These are phyloP conservation scores for Brachionus calyciflorus DNA, from an alignment of 1,140 invertebrate species.

Conservation along the genomic window DNA sequence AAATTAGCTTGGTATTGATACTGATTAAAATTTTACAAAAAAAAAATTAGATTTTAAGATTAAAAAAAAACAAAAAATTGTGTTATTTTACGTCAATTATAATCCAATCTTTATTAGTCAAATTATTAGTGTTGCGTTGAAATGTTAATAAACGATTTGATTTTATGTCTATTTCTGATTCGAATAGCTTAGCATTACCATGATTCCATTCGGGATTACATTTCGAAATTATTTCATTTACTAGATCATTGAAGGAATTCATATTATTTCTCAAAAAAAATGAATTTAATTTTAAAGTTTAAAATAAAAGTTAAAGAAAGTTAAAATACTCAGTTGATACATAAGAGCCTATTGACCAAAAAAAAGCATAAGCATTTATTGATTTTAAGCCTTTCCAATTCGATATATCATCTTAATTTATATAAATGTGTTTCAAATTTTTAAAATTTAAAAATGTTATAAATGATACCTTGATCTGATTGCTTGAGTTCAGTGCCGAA, in stretches of 20 bases:
- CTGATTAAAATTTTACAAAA: neutral
- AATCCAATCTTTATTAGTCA: slow-evolving; percentile 5
- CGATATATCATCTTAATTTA: neutral
- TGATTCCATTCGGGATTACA: neutral
- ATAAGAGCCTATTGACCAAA: slow-evolving; percentile 38
- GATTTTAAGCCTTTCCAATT: slow-evolving; percentile 25
- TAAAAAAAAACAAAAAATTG: neutral
- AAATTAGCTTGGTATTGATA: slow-evolving; percentile 28
- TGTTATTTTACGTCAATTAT: neutral
- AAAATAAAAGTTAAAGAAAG: neutral
- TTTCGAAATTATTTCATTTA: neutral
- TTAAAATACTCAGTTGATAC: neutral
- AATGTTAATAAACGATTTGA: neutral
- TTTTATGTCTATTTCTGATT: slow-evolving; percentile 16
- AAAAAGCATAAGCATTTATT: slow-evolving; percentile 21
- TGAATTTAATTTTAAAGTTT: too few species aligned
- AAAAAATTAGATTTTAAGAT: neutral
- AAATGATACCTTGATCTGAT: neutral
- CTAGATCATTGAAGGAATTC: neutral
- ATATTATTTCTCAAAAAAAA: neutral
- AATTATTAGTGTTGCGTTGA: slow-evolving; percentile 11
- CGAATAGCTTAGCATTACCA: neutral
- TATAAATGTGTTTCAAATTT: neutral
- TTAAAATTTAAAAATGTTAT: neutral
- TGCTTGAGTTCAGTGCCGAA: neutral